These are phyloP conservation scores for Eupeodes corollae DNA, from an alignment of 1,140 invertebrate species.

Conservation along the genomic window DNA sequence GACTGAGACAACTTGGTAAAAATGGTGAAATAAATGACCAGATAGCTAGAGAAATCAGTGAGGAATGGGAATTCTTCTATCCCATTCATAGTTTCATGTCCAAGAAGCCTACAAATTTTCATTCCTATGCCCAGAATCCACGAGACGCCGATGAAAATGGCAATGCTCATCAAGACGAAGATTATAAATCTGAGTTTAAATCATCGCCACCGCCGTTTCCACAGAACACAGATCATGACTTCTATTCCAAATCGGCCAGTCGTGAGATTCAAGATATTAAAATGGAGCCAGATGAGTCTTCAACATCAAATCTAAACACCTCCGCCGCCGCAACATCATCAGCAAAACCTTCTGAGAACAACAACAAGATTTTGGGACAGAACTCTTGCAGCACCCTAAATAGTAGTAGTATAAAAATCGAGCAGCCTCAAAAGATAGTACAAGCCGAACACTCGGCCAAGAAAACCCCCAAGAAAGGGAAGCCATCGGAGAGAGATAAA, in stretches of 20 bases:
- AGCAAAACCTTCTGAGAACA: background rate
- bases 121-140: constrained; percentile 30
- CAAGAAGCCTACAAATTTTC: constrained; percentile 25
- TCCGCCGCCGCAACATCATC: background rate
- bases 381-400: no score
- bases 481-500: constrained; percentile 12
- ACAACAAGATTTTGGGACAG: background rate
- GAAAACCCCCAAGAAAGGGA: background rate
- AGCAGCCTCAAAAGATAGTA: no score
- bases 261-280: no score
- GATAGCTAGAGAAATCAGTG: constrained; percentile 14
- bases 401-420: no score
- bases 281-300: background rate
- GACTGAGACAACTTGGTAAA: background rate
- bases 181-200: no score
- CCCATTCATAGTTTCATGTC: constrained; percentile 27
- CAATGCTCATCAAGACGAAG: no score
- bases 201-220: no score
- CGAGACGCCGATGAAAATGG: background rate
- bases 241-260: constrained; percentile 6
- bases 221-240: constrained; percentile 7
- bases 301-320: background rate
- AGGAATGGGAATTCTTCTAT: constrained; percentile 32
- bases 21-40: constrained; percentile 10
- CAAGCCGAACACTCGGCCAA: background rate